Evolutionary conservation across 2,888 invertebrate genomes (phyloP).

Genomic region (Nephrotoma flavescens): DNA sequence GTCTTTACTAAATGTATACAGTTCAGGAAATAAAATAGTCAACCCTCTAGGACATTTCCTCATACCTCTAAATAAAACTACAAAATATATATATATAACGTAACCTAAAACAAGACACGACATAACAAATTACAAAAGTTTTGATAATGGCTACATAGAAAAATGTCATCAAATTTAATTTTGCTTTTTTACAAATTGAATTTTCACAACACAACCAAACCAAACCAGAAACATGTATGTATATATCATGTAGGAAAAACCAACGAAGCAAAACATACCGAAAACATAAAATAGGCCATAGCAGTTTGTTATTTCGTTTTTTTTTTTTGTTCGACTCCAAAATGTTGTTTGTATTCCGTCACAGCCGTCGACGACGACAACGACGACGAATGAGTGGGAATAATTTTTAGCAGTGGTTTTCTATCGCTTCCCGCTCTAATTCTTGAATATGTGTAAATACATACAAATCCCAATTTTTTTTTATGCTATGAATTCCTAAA

Average conservation of each 20-base stretch:
- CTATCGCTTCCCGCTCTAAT: not conserved
- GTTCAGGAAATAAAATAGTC: not conserved
- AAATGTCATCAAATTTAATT: not conserved
- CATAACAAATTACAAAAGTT: not conserved
- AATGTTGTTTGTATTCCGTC: not conserved
- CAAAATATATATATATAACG: not conserved
- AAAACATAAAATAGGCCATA: not conserved
- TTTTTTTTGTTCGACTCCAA: not conserved
- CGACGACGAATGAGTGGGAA: not conserved
- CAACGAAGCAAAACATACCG: not conserved
- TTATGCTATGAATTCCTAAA: not conserved
- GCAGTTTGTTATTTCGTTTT: not conserved
- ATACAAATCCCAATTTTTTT: not conserved
- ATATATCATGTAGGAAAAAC: not conserved
- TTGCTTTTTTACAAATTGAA: not conserved
- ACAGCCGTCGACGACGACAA: not conserved
- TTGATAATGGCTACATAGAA: not conserved
- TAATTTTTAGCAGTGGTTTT: not conserved
- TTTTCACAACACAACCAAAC: not conserved
- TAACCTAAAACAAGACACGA: not conserved
- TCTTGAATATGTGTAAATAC: too few relatives aligned
- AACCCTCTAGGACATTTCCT: too few relatives aligned
- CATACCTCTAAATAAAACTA: not conserved
- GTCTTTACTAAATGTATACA: not conserved
- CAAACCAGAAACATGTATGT: not conserved